Evolutionary conservation across 2,797 vertebrate genomes (phyloP), one percentile per base, ranked within the genome.

Genomic region (Eulemur mongoz): DNA sequence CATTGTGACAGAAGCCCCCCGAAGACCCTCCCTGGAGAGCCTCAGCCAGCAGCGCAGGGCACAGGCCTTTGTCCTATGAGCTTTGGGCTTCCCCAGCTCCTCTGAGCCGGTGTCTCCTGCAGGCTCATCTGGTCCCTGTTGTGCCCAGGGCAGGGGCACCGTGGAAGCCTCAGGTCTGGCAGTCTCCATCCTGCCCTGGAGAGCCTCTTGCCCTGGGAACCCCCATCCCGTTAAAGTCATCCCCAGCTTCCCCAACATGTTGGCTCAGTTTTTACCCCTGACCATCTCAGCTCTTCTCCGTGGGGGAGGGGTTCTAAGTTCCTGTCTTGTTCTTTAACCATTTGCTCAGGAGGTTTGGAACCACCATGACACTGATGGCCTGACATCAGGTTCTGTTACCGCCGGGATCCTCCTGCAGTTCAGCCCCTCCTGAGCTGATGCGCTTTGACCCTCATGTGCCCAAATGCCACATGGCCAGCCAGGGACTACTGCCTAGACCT

Each of bases 121-220:
- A 65, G 4, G 59, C 22, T 65, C 87, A 45, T 27, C 43, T 52
- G 2, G 9, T 38, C 20, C 25, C 25, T 1, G 9, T 14, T 7
- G 23, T 22, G 11, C 0, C 0, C 0, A 23, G 25, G n/a, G 20
- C 7, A 48, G 79, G 11, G 40, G 22, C 4, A 1, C 9, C 7
- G 32, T 12, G 20, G 79, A 45, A 23, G 17, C 10, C 57, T 73
- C n/a, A 22, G n/a, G 35, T 35, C 1, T 22, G 4, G 57, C 9
- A 3, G 0, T 12, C 25, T 45, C 63, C 20, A 30, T 43, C 20
- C 11, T 4, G 25, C 11, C 5, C 67, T 76, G 3, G 22, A 43
- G 27, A 52, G 11, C 13, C n/a, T 69, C 63, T 69, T 22, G 13
- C 27, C 23, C 70, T 65, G 32, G 14, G 27, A 38, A 40, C 73